Evolutionary conservation across 1,140 invertebrate species (phyloP).

Genomic region (Rhopalosiphum padi): DNA sequence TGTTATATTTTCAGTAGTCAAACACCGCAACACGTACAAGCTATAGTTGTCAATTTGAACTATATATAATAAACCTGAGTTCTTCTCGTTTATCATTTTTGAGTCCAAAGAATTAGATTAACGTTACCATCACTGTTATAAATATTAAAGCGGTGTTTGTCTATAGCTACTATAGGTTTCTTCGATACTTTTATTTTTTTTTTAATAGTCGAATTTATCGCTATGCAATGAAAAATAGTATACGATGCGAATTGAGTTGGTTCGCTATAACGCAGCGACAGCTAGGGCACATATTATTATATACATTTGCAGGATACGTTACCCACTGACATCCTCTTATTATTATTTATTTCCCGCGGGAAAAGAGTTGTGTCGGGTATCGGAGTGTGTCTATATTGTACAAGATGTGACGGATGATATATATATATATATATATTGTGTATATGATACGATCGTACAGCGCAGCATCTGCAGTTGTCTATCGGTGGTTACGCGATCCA

Average conservation of each 20-base stretch:
- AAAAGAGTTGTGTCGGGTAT: conserved; percentile 8
- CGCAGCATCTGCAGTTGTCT: neutral
- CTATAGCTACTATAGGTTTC: too few species aligned
- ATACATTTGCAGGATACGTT: neutral
- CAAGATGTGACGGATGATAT: neutral
- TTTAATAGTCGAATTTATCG: too few species aligned
- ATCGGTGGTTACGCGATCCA: conserved; percentile 4
- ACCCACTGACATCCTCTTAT: neutral
- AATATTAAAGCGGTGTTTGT: too few species aligned
- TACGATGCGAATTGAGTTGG: neutral
- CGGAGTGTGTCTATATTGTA: neutral
- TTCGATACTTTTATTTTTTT: too few species aligned
- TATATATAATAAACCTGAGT: too few species aligned
- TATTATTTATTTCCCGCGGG: conserved; percentile 6
- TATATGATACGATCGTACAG: neutral
- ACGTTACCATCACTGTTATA: too few species aligned
- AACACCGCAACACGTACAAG: too few species aligned
- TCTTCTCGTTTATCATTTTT: too few species aligned
- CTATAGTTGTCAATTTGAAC: too few species aligned
- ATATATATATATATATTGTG: neutral
- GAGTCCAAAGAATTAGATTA: too few species aligned
- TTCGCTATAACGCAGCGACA: neutral
- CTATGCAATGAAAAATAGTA: neutral
- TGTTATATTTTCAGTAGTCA: neutral
- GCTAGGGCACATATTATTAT: neutral